Evolutionary conservation across 2,113 vertebrate species (phyloP).

Genomic region (Pterophyllum scalare): DNA sequence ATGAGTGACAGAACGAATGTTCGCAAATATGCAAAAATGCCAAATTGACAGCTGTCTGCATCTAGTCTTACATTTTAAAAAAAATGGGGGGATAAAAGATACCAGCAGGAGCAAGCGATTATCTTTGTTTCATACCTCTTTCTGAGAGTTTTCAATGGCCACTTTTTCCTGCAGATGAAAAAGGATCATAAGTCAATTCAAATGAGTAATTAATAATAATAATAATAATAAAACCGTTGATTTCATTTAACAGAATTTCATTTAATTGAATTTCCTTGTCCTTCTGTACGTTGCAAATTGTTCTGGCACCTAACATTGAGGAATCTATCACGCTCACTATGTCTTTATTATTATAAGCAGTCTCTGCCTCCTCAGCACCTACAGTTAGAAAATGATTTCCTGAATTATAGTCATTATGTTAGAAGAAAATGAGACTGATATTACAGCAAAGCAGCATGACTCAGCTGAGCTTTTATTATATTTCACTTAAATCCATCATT

Average conservation of each 20-base stretch:
- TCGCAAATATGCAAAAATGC: not conserved
- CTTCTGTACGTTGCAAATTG: not conserved
- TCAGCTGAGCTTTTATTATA: not conserved
- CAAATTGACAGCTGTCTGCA: too few relatives aligned
- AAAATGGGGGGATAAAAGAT: too few relatives aligned
- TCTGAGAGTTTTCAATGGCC: constrained; percentile 87
- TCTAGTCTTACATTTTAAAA: too few relatives aligned
- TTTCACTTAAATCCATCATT: not conserved
- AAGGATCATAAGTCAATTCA: not conserved
- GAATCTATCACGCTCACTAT: not conserved
- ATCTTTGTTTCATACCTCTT: constrained; percentile 83
- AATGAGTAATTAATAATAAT: not conserved
- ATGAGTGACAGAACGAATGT: not conserved
- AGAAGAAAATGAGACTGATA: not conserved
- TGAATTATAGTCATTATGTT: not conserved
- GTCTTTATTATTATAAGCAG: not conserved
- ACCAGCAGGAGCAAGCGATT: not conserved
- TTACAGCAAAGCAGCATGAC: not conserved
- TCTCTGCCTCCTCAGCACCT: not conserved
- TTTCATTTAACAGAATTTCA: not conserved
- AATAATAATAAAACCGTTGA: not conserved
- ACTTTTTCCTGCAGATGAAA: constrained; percentile 87
- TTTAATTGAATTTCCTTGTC: not conserved
- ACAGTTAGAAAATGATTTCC: not conserved
- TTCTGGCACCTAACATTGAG: not conserved